Percentiles rank a stretch among this genome's conserved stretches.
These are phyloP conservation scores for Sebastes aleutianus DNA, from an alignment of 2,797 vertebrate species.

Conservation along the genomic window DNA sequence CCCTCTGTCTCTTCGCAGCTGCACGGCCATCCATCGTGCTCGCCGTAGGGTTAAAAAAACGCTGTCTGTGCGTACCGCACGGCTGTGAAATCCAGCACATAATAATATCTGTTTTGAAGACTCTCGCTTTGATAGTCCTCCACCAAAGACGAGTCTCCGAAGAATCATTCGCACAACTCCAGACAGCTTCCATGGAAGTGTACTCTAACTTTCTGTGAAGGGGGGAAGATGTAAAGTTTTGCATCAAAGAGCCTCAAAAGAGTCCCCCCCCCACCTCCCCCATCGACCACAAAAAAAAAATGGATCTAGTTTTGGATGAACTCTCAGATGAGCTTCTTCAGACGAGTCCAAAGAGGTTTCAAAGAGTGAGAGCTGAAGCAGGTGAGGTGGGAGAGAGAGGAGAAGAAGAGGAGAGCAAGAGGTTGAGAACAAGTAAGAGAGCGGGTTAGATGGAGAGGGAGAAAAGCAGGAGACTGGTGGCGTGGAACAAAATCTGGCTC, in stretches of 20 bases:
- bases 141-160: conserved; percentile 53
- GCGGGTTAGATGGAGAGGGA: conserved; percentile 37
- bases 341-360: conserved; percentile 53
- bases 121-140: conserved; percentile 59
- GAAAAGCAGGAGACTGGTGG: conserved; percentile 38
- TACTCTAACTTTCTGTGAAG: conserved; percentile 62
- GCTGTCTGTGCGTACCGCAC: neutral
- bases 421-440: conserved; percentile 43
- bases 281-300: conserved; percentile 21
- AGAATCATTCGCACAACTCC: conserved; percentile 54
- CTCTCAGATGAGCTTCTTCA: conserved; percentile 57
- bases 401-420: conserved; percentile 15
- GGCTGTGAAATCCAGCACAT: conserved; percentile 51
- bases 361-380: conserved; percentile 26
- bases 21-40: conserved; percentile 1
- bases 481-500: conserved; percentile 55
- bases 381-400: conserved; percentile 12
- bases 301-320: conserved; percentile 43
- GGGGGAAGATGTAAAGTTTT: conserved; percentile 54
- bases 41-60: neutral
- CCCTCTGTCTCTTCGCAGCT: conserved; percentile 4
- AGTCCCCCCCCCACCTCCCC: conserved; percentile 16
- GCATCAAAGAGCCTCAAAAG: conserved; percentile 66
- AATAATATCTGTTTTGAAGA: conserved; percentile 68
- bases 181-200: conserved; percentile 46